phyloP scores from a whole-genome alignment of 2,113 vertebrate species.

The Brachypteracias leptosomus region DNA sequence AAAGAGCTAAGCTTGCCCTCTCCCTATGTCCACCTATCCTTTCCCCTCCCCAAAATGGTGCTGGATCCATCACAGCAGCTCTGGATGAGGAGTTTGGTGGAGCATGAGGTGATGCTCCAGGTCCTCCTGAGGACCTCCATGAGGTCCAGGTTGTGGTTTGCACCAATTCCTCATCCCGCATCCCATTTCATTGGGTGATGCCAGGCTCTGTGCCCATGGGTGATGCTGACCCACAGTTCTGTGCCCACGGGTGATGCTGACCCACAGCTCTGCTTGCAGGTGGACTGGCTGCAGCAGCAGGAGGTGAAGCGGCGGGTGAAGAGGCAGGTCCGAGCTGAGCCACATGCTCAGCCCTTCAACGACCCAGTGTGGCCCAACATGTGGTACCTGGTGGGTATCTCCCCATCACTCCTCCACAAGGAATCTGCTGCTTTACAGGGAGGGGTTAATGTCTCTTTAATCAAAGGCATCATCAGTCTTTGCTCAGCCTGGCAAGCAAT shows the following conservation, averaged over 20 bases:
- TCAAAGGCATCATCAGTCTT: background rate
- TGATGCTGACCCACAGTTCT: background rate
- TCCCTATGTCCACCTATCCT: background rate
- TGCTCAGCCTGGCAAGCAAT: background rate
- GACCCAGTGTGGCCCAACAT: conserved; percentile 93
- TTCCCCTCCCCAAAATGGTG: background rate
- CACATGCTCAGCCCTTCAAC: conserved; percentile 78
- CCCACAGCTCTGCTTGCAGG: conserved; percentile 63
- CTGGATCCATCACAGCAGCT: background rate
- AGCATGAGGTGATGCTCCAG: accelerated
- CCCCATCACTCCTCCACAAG: accelerated
- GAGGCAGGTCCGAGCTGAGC: conserved; percentile 73
- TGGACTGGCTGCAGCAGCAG: conserved; percentile 90
- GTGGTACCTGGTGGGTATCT: conserved; percentile 92
- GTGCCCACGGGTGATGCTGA: background rate
- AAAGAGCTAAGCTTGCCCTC: background rate
- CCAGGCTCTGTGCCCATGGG: accelerated
- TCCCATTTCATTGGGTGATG: background rate
- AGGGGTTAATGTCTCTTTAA: background rate
- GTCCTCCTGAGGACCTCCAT: no score
- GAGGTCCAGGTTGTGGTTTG: background rate
- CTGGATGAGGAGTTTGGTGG: background rate
- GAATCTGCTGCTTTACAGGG: background rate
- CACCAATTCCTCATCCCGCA: background rate
- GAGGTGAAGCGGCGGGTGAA: conserved; percentile 86